phyloP scores from a whole-genome alignment of 2,888 invertebrate species.

The Nemotelus nigrinus region DNA sequence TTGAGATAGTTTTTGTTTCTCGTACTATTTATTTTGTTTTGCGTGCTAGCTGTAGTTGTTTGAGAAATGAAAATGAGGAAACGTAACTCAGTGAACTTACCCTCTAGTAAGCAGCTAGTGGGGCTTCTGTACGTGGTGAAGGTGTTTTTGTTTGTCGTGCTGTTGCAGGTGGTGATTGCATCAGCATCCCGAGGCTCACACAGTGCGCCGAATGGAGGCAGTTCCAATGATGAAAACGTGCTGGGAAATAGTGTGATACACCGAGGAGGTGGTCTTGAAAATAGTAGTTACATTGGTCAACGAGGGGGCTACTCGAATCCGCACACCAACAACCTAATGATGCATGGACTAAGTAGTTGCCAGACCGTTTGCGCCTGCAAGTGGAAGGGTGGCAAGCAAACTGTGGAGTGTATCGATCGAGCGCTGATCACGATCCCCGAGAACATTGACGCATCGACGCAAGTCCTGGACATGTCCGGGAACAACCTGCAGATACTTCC shows the following conservation, averaged over 20 bases:
- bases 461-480: constrained; percentile 88
- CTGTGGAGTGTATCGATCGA: constrained; percentile 88
- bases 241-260: constrained; percentile 21
- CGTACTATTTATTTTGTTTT: constrained; percentile 20
- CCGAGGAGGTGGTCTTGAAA: constrained; percentile 1
- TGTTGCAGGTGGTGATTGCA: background rate
- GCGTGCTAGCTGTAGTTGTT: background rate
- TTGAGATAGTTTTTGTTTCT: constrained; percentile 13
- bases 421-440: constrained; percentile 86
- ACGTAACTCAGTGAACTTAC: background rate
- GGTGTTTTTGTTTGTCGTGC: background rate
- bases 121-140: background rate
- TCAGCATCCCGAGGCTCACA: constrained; percentile 4
- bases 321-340: constrained; percentile 46
- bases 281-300: background rate
- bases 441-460: constrained; percentile 86
- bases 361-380: constrained; percentile 87
- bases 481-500: constrained; percentile 87
- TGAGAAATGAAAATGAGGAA: constrained; percentile 9
- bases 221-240: constrained; percentile 7
- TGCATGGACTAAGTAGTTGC: constrained; percentile 66
- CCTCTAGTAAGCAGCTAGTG: background rate
- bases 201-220: background rate
- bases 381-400: constrained; percentile 94
- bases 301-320: constrained; percentile 40